A percentile compares a stretch with the other conserved stretches of the same genome.
Conservation (phyloP, 2,888 invertebrate species). For the Ceratothoa steindachneri region DNA sequence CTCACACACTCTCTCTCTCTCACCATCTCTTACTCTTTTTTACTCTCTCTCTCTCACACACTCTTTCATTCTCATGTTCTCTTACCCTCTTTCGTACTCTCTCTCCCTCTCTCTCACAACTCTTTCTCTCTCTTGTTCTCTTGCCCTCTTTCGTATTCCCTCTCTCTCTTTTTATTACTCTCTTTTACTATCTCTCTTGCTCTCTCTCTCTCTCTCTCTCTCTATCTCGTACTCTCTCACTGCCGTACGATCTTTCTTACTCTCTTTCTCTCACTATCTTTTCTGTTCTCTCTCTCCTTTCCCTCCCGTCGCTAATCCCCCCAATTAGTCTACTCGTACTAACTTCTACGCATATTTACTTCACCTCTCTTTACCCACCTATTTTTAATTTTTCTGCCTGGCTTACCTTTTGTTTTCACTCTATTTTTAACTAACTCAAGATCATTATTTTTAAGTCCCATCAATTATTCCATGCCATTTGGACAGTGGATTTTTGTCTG, state of each 20-base stretch:
- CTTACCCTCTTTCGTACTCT: neutral
- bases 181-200: neutral
- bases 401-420: too few species aligned
- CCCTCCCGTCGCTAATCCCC: neutral
- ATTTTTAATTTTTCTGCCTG: neutral
- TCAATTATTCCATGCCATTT: too few species aligned
- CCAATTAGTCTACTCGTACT: neutral
- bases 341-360: neutral
- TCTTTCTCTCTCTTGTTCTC: neutral
- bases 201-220: conserved; percentile 3
- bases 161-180: too few species aligned
- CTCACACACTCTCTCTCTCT: conserved; percentile 1
- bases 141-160: neutral
- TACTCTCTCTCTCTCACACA: neutral
- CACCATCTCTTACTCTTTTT: conserved; percentile 1
- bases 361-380: neutral
- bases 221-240: neutral
- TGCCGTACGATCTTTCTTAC: neutral
- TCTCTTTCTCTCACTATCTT: neutral
- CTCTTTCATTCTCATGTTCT: neutral
- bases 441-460: too few species aligned
- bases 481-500: too few species aligned
- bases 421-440: too few species aligned
- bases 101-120: neutral
- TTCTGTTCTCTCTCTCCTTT: neutral